Percentiles rank a stretch among this genome's conserved stretches.
These are phyloP conservation scores for Ormyrus labotus DNA, from an alignment of 2,888 invertebrate genomes.

Conservation along the genomic window DNA sequence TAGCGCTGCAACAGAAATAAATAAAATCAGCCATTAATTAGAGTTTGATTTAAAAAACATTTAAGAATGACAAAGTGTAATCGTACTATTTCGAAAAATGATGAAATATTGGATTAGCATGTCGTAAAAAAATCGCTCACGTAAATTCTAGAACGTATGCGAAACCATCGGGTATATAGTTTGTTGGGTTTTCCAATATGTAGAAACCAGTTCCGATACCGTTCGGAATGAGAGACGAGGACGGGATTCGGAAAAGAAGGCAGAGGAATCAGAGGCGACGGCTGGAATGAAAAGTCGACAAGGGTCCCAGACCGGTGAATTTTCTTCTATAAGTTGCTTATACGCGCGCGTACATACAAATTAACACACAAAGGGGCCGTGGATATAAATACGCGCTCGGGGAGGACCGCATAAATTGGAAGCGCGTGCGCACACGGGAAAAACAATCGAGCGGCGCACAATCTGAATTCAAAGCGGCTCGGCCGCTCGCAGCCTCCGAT, in stretches of 20 bases:
- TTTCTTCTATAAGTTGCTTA: constrained; percentile 53
- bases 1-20: constrained; percentile 85
- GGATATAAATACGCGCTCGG: constrained; percentile 71
- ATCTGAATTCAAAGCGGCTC: constrained; percentile 73
- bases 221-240: constrained; percentile 15
- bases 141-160: background rate
- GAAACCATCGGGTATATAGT: constrained; percentile 6
- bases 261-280: background rate
- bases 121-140: background rate
- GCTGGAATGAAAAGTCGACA: constrained; percentile 33
- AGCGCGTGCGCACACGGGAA: constrained; percentile 61
- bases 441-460: constrained; percentile 69
- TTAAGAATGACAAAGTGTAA: background rate
- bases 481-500: constrained; percentile 57
- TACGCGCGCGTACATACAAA: constrained; percentile 65
- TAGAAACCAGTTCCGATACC: constrained; percentile 25
- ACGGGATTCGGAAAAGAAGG: background rate
- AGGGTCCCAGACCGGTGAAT: constrained; percentile 35
- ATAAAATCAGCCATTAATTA: constrained; percentile 24
- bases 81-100: background rate
- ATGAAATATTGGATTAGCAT: background rate
- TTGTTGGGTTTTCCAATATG: constrained; percentile 19
- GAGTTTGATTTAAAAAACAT: background rate
- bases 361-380: constrained; percentile 74
- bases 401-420: constrained; percentile 73